These are phyloP conservation scores for Platorchestia sp. DNA, from an alignment of 1,140 invertebrate genomes.

Conservation along the genomic window DNA sequence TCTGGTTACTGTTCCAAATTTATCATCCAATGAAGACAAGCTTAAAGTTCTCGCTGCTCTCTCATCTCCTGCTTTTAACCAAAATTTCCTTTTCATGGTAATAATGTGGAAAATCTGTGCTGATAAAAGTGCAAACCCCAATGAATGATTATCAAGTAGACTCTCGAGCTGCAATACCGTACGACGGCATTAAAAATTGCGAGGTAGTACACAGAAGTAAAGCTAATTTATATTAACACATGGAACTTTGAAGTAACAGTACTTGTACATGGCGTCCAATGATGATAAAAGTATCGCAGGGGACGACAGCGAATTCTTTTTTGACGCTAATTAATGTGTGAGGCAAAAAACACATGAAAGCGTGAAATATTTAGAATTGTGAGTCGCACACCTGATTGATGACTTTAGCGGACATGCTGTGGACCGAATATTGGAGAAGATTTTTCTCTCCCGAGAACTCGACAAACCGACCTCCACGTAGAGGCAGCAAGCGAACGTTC, in stretches of 20 bases:
- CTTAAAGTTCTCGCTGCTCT: too few species aligned
- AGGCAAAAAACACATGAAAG: background rate
- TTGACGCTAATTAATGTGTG: background rate
- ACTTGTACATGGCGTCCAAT: background rate
- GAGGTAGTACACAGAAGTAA: background rate
- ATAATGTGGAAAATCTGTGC: too few species aligned
- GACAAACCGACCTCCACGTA: background rate
- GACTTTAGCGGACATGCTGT: background rate
- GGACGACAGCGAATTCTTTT: background rate
- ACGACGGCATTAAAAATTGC: background rate
- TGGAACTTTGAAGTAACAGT: background rate
- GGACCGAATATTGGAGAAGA: background rate
- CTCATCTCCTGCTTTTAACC: too few species aligned
- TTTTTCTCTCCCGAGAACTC: conserved; percentile 16
- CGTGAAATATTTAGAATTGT: background rate
- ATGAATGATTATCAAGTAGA: background rate
- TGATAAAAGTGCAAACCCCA: background rate
- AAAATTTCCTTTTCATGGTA: too few species aligned
- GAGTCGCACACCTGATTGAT: background rate
- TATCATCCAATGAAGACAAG: too few species aligned
- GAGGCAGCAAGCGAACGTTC: conserved; percentile 9
- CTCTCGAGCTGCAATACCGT: background rate
- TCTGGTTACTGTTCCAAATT: too few species aligned
- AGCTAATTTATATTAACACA: background rate
- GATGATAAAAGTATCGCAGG: background rate